A percentile compares a stretch with the other conserved stretches of the same genome.
phyloP scores from a whole-genome alignment of 1,140 invertebrate genomes.

The Eufriesea mexicana region DNA sequence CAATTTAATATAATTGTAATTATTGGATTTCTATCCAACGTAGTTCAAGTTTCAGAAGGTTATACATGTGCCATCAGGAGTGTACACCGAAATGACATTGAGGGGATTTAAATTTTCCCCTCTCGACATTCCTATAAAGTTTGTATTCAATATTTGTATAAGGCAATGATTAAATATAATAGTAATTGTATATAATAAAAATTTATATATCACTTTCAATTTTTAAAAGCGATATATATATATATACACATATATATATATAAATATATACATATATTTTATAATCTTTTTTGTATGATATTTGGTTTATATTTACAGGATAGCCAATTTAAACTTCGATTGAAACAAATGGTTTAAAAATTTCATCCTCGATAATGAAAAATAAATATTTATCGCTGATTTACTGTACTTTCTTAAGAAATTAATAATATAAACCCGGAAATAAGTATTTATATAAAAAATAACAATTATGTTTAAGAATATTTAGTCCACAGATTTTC shows the following conservation, averaged over 20 bases:
- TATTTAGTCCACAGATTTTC: neutral
- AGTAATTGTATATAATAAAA: neutral
- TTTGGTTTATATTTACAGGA: neutral
- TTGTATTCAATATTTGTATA: neutral
- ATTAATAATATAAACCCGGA: neutral
- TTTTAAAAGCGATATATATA: neutral
- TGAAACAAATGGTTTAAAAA: neutral
- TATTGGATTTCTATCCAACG: neutral
- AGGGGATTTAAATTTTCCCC: neutral
- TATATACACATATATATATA: too few relatives aligned
- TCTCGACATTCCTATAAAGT: neutral
- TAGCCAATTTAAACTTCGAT: neutral
- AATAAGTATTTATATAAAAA: neutral
- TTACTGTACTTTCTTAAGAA: neutral
- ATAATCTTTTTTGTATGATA: neutral
- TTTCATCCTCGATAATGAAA: neutral
- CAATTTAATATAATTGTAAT: neutral
- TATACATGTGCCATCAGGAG: neutral
- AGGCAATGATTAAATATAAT: neutral
- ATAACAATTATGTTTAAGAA: neutral
- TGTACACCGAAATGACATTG: neutral
- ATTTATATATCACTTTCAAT: neutral
- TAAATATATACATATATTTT: too few relatives aligned
- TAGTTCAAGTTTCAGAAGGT: constrained; percentile 6
- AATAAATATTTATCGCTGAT: neutral